A percentile compares a stretch with the other conserved stretches of the same genome.
Evolutionary conservation across 1,140 invertebrate genomes (phyloP).

Genomic region (Calycopis cecrops): DNA sequence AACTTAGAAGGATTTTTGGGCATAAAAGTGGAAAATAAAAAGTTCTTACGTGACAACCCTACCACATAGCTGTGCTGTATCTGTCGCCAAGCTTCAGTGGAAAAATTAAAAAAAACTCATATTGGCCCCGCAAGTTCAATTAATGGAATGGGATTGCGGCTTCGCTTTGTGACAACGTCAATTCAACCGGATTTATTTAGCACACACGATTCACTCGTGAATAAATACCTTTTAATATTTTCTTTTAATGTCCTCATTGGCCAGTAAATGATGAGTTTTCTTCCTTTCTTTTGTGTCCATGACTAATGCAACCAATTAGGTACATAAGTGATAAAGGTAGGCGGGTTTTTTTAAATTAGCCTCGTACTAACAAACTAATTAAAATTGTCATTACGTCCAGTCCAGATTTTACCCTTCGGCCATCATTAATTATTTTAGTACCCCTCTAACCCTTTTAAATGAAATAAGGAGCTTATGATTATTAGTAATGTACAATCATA

Average conservation of each 20-base stretch:
- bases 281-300: constrained; percentile 12
- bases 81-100: constrained; percentile 42
- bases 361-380: too few species aligned
- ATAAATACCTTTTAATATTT: constrained; percentile 43
- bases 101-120: constrained; percentile 63
- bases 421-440: too few species aligned
- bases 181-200: constrained; percentile 43
- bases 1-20: too few species aligned
- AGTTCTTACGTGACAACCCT: constrained; percentile 35
- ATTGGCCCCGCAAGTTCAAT: constrained; percentile 71
- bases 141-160: constrained; percentile 52
- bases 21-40: too few species aligned
- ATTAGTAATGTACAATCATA: too few species aligned
- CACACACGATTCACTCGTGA: constrained; percentile 46
- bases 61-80: constrained; percentile 22
- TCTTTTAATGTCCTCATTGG: not conserved
- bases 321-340: too few species aligned
- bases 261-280: constrained; percentile 4
- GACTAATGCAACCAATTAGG: too few species aligned
- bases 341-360: too few species aligned
- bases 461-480: too few species aligned
- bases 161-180: constrained; percentile 46
- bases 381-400: too few species aligned
- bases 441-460: too few species aligned
- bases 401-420: too few species aligned